phyloP scores from a whole-genome alignment of 1,140 invertebrate genomes.

The Ctenoplectra terminalis region DNA sequence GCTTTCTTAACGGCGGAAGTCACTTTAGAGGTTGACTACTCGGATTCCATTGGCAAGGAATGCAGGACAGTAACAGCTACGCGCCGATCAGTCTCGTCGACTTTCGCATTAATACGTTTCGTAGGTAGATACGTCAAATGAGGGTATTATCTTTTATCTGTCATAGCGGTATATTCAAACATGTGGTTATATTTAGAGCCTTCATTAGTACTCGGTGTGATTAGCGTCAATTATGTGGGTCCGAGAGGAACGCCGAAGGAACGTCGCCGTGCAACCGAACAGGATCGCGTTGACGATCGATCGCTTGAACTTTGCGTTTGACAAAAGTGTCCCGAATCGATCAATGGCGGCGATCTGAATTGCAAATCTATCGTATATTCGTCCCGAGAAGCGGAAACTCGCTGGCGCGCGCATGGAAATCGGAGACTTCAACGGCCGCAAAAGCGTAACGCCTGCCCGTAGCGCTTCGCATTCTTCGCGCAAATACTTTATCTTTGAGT shows the following conservation, averaged over 20 bases:
- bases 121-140: constrained; percentile 65
- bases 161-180: constrained; percentile 73
- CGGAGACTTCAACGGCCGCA: constrained; percentile 20
- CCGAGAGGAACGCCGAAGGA: not conserved
- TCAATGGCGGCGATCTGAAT: too few species aligned
- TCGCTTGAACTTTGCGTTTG: constrained; percentile 7
- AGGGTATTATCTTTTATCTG: constrained; percentile 77
- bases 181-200: constrained; percentile 69
- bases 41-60: constrained; percentile 32
- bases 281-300: not conserved
- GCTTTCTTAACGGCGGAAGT: constrained; percentile 4
- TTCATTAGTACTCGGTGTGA: constrained; percentile 65
- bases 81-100: constrained; percentile 1
- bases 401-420: not conserved
- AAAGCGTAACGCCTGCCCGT: not conserved
- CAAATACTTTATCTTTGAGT: constrained; percentile 30
- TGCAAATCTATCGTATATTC: not conserved
- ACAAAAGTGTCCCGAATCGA: not conserved
- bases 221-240: constrained; percentile 69
- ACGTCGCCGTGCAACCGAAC: not conserved
- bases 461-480: constrained; percentile 13
- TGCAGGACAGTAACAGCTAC: constrained; percentile 28
- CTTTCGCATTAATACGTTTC: constrained; percentile 49
- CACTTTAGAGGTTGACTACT: not conserved
- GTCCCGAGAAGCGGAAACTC: not conserved